Base-by-base conservation (phyloP, 2,797 vertebrate species). In the Thalassophryne amazonica region DNA sequence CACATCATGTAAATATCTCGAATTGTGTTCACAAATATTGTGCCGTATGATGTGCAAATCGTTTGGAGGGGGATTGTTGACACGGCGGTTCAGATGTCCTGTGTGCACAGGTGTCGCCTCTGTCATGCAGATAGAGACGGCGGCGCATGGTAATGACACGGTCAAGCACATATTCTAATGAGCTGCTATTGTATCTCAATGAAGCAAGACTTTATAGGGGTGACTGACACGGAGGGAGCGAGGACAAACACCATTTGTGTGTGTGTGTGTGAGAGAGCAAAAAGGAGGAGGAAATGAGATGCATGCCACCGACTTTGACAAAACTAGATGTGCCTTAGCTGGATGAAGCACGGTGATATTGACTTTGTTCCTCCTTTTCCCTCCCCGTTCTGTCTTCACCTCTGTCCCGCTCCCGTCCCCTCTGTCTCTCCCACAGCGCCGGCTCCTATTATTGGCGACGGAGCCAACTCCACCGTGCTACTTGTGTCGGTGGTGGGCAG, bases 401-500 rank as follows among this genome's bases (percentile, higher is more conserved):
- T 15, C 4, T 17, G 11, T 6, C 27, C 11, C 24, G 5, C 52
- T 31, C 20, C 24, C 34, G 27, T 25, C 9, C n/a, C 21, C 7
- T 18, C 20, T 22, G n/a, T n/a, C n/a, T 48, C 23, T 22, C 46
- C 47, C 51, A 16, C 81, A 99, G 97, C 96, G 69, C 94, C 97
- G 54, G 94, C 97, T 60, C 93, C 95, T 31, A 94, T 98, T 64
- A 94, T 98, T 9, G 95, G 95, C 0, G 95, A 98, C 14, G 95
- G 95, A n/a, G 91, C 96, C 69, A 98, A 94, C 83, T 94, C 95
- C 51, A 96, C 97, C 0, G 93, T 98, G 53, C 80, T 99, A 6
- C 91, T 98, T 84, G 94, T 98, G 67, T 97, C 95, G 0, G 97
- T 97, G 68, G 93, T 95, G 4, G 94, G 96, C 83, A 96, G 94